Base-by-base conservation (phyloP, 2,888 invertebrate species). In the Harpalus rubripes region DNA sequence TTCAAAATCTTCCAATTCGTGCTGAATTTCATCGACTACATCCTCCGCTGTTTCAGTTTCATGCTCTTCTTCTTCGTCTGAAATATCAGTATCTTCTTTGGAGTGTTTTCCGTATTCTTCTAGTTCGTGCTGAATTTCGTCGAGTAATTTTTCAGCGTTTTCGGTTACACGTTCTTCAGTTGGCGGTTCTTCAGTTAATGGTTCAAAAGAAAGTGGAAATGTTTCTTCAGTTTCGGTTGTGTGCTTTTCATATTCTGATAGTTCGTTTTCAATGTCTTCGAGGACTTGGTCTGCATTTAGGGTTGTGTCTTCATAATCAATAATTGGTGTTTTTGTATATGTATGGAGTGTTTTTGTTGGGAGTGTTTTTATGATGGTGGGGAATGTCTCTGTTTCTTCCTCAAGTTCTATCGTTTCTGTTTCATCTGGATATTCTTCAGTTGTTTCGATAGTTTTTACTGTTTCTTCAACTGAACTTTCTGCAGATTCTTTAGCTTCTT, bases 21-120 rank as follows among this genome's bases (percentile, higher is more conserved):
- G 78, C 56, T 56, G n/a, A 15, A 56, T 84, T 18, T 79, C 22
- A 1, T 58, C 16, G 7, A 44, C n/a, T 61, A 10, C 41, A 2
- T 76, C 65, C 76, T 85, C 76, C 26, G 41, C 81, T 3, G 56
- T 63, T 58, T 85, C 85, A 81, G 39, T n/a, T 56, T 83, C 52
- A 56, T 83, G 74, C 8, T 39, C 8, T 26, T 32, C 22, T 82
- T 26, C 72, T 80, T 80, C 41, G 7, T n/a, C 26, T 56, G 26
- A n/a, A 78, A 10, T 18, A 39, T 61, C 78, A 39, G n/a, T 32
- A 1, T 61, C 10, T 16, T 78, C 58, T 18, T 78, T 12, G 7
- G 22, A 12, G 39, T 82, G 68, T 39, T 39, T 12, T 7, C 32
- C 26, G 7, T 68, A 68, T 41, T 68, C 68, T 12, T 68, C 68